Evolutionary conservation across 2,888 invertebrate species (phyloP).

Genomic region (Allolobophora icterica): DNA sequence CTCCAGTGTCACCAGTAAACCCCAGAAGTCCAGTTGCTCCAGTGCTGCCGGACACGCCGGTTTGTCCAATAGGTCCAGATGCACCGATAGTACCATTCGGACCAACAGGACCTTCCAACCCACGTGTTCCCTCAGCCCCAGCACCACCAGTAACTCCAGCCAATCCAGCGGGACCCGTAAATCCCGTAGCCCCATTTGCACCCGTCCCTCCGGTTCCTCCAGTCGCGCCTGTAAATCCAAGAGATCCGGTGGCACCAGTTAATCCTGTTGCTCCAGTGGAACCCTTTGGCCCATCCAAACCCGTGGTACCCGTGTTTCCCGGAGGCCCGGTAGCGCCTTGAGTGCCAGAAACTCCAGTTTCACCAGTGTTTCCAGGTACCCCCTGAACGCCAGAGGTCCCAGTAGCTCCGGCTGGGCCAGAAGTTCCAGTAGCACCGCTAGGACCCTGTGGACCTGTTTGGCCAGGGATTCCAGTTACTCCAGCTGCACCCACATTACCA

Average conservation of each 20-base stretch:
- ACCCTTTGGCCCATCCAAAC: not conserved
- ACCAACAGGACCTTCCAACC: not conserved
- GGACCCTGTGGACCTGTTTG: not conserved
- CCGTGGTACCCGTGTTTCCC: not conserved
- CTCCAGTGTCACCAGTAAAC: conserved; percentile 13
- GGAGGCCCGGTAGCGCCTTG: not conserved
- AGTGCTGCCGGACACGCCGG: not conserved
- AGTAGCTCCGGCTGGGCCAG: not conserved
- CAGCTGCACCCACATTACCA: conserved; percentile 19
- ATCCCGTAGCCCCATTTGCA: not conserved
- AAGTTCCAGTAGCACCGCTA: not conserved
- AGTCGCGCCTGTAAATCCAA: not conserved
- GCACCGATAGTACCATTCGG: not conserved
- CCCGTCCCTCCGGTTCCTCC: not conserved
- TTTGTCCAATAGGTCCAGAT: not conserved
- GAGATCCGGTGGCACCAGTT: not conserved
- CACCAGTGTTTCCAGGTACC: not conserved
- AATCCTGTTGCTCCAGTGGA: not conserved
- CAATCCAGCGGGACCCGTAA: not conserved
- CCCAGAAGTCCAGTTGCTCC: not conserved
- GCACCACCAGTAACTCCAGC: not conserved
- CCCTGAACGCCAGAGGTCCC: not conserved
- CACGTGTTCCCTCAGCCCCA: conserved; percentile 19
- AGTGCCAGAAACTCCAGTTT: conserved; percentile 12
- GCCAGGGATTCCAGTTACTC: conserved; percentile 12